A percentile compares a stretch with the other conserved stretches of the same genome.
Conservation (phyloP, 2,113 vertebrate genomes). For the Poecilia latipinna region DNA sequence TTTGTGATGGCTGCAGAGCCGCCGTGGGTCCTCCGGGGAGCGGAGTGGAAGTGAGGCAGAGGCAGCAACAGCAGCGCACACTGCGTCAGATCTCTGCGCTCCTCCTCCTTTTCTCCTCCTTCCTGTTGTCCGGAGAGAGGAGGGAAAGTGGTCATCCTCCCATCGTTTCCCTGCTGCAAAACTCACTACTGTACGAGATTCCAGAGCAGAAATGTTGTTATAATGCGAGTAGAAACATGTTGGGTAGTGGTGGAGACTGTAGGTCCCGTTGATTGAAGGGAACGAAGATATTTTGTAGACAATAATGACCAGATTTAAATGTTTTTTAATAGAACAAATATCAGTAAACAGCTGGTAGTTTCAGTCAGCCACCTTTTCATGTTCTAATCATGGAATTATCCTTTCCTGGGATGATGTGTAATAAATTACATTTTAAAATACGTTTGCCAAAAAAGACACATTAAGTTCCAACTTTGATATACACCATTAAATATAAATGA, state of each 20-base stretch:
- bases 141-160: constrained; percentile 1
- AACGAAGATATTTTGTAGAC: no score
- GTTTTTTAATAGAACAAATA: neutral
- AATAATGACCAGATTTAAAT: neutral
- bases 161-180: neutral
- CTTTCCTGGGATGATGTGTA: no score
- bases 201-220: neutral
- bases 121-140: neutral
- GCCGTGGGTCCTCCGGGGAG: constrained; percentile 34
- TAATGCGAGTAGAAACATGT: neutral
- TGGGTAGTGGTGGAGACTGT: no score
- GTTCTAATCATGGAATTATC: neutral
- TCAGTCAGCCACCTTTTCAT: neutral
- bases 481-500: no score
- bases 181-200: neutral
- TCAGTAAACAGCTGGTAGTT: neutral
- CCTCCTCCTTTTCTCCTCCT: constrained; percentile 37
- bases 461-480: no score
- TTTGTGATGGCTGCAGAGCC: constrained; percentile 12
- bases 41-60: constrained; percentile 47
- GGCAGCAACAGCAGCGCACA: constrained; percentile 24
- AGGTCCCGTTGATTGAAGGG: no score
- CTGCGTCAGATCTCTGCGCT: constrained; percentile 73
- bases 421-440: no score
- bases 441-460: no score